These are phyloP conservation scores for Antigone vipio DNA, from an alignment of 2,113 vertebrate genomes.

Conservation along the genomic window DNA sequence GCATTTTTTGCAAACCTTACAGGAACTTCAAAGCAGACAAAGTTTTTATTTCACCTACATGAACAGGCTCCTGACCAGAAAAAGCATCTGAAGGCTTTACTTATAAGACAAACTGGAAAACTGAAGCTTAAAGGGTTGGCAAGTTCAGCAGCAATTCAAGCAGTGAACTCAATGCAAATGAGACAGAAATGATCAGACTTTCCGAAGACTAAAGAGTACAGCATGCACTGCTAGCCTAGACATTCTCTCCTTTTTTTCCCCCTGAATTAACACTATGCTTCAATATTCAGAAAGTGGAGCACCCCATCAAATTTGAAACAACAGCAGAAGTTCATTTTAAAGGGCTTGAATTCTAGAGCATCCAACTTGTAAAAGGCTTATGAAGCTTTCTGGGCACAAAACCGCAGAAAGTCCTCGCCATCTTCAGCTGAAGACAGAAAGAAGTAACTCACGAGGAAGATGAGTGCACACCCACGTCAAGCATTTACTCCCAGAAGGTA, in stretches of 20 bases:
- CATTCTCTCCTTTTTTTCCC: no score
- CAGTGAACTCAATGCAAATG: constrained; percentile 3
- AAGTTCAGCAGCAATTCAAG: constrained; percentile 22
- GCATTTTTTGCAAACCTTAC: not conserved
- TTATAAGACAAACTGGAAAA: not conserved
- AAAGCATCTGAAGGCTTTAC: not conserved
- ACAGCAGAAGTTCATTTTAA: not conserved
- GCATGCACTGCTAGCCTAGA: not conserved
- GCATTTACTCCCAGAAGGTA: not conserved
- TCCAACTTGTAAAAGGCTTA: accelerated
- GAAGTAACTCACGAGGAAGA: not conserved
- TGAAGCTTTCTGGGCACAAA: not conserved
- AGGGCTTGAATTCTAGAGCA: not conserved
- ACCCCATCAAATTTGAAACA: not conserved
- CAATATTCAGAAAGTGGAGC: not conserved
- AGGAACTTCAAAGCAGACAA: constrained; percentile 7
- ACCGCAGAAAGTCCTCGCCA: not conserved
- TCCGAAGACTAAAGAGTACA: not conserved
- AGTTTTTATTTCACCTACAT: not conserved
- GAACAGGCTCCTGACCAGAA: constrained; percentile 15
- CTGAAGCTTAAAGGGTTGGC: not conserved
- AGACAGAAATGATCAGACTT: not conserved
- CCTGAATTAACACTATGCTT: not conserved
- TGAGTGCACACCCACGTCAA: not conserved
- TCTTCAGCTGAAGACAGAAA: not conserved